Evolutionary conservation across 1,140 invertebrate genomes (phyloP), one percentile per base, ranked within the genome.

Genomic region (Solenopsis fugax): DNA sequence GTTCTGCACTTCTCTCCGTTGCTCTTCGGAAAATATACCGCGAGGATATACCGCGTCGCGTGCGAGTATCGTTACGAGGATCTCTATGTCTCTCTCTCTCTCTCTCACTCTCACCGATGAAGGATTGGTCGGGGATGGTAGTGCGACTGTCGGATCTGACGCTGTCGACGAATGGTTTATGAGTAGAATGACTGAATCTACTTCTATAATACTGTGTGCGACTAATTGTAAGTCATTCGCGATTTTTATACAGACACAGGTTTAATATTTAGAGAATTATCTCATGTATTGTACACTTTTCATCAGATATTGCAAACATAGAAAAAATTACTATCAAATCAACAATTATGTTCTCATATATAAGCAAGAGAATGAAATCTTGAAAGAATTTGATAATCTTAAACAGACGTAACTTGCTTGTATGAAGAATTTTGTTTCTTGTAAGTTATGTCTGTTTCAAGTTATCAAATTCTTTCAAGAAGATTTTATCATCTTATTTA

Each of bases 61-160:
- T 73, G 37, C 41, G 29, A 73, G 37, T 72, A 48, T 45, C 64
- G n/a, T 71, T 45, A 24, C 67, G 21, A 48, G 52, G 37, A n/a
- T n/a, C n/a, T n/a, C n/a, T n/a, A n/a, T n/a, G n/a, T n/a, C 24
- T 62, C 3, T 16, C 34, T 64, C 16, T 64, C 62, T 37, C 18
- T n/a, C 65, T 65, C 18, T 65, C 29, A 21, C 12, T 48, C 13
- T 29, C 52, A 9, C 16, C 65, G 21, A 81, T 71, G 65, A 81
- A 3, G 37, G 50, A 82, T 60, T 18, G 29, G 13, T 69, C 50
- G 34, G 21, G 50, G 10, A 69, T 56, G 18, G 21, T 69, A 48
- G 52, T 45, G 16, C 45, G 41, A 58, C n/a, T 58, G 78, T 81
- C 65, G 16, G 16, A 45, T 82, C 52, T 72, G 37, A 29, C 6